Evolutionary conservation across 2,797 vertebrate species (phyloP).

Genomic region (Columba guinea): DNA sequence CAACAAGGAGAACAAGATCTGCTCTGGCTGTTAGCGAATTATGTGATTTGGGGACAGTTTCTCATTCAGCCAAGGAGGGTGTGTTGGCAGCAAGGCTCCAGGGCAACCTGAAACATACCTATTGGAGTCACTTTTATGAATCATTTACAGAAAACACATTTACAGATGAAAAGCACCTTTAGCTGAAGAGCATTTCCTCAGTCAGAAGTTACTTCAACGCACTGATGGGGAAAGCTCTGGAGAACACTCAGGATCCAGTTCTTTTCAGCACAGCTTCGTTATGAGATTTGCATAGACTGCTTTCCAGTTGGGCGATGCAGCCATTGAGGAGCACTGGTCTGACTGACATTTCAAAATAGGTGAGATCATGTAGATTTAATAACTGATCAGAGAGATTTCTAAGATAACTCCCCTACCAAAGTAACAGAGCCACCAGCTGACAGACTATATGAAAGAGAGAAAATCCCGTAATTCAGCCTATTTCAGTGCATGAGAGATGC

Average conservation of each 20-base stretch:
- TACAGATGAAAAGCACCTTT: slow-evolving; percentile 6
- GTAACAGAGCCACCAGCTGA: background rate
- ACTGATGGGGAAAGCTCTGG: background rate
- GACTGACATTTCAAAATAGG: background rate
- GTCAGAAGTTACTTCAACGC: background rate
- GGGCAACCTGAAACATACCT: background rate
- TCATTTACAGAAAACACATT: slow-evolving; percentile 24
- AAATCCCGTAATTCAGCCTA: background rate
- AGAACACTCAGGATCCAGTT: background rate
- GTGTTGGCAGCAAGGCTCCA: background rate
- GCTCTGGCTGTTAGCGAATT: background rate
- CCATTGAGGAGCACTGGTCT: background rate
- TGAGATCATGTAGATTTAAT: background rate
- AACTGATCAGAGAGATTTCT: background rate
- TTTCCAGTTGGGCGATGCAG: background rate
- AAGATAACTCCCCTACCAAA: background rate
- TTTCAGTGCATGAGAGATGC: background rate
- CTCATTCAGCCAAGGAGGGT: background rate
- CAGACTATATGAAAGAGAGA: background rate
- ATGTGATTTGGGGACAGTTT: background rate
- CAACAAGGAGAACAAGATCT: background rate
- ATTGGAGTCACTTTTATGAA: background rate
- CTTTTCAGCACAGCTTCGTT: background rate
- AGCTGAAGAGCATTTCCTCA: slow-evolving; percentile 4
- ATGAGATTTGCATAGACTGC: background rate